Percentiles rank a stretch among this genome's conserved stretches.
Evolutionary conservation across 2,888 invertebrate species (phyloP).

Genomic region (Prosopocoilus inquinatus): DNA sequence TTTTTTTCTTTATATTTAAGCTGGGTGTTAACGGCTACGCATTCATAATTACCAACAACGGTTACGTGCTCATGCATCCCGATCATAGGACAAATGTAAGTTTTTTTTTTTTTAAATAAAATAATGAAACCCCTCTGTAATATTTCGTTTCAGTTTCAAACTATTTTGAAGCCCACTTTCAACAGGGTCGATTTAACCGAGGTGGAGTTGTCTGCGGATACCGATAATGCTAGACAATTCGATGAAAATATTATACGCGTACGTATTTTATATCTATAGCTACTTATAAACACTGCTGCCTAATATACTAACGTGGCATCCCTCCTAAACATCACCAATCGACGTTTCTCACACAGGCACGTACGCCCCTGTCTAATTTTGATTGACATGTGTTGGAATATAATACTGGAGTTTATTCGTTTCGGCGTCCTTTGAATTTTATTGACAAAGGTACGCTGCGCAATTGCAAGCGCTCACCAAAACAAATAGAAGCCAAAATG

Average conservation of each 20-base stretch:
- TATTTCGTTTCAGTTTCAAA: constrained; percentile 60
- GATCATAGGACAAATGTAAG: constrained; percentile 87
- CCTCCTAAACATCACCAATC: too few species aligned
- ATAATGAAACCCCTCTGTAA: background rate
- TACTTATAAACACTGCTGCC: too few species aligned
- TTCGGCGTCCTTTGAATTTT: too few species aligned
- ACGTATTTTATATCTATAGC: constrained; percentile 12
- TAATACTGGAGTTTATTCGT: too few species aligned
- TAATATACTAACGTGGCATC: too few species aligned
- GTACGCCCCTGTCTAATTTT: too few species aligned
- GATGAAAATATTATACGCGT: constrained; percentile 55
- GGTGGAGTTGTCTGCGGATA: constrained; percentile 78
- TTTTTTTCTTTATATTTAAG: constrained; percentile 51
- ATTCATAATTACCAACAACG: constrained; percentile 93
- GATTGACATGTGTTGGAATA: too few species aligned
- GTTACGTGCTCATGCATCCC: constrained; percentile 90
- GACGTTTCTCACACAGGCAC: too few species aligned
- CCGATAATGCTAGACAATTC: constrained; percentile 71
- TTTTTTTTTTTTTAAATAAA: constrained; percentile 12
- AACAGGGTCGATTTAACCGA: constrained; percentile 95
- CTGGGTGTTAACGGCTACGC: constrained; percentile 92
- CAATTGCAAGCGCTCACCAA: too few species aligned
- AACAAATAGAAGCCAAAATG: too few species aligned
- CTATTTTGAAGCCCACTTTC: constrained; percentile 91
- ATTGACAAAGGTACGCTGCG: too few species aligned